Conservation (phyloP, 2,797 vertebrate species). For the Balearica regulorum region DNA sequence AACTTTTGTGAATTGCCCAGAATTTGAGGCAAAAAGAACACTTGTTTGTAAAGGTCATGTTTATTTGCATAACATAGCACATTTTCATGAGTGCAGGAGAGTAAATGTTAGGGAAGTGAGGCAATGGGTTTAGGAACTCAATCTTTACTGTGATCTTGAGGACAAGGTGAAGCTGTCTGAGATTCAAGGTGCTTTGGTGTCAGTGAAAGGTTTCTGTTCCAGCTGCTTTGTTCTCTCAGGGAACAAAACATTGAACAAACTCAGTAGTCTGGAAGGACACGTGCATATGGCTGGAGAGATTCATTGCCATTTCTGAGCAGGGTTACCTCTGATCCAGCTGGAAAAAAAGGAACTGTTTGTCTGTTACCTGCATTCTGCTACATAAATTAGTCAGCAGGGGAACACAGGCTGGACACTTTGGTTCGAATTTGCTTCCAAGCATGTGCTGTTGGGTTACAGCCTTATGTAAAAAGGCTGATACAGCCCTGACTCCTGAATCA, state of each 20-base stretch:
- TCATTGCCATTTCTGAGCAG: not conserved
- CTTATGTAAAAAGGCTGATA: not conserved
- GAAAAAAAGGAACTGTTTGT: not conserved
- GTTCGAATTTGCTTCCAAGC: not conserved
- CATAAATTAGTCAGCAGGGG: not conserved
- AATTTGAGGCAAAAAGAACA: not conserved
- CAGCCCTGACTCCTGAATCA: not conserved
- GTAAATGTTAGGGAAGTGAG: not conserved
- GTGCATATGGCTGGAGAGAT: accelerated
- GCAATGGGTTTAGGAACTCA: not conserved
- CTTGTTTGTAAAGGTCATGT: not conserved
- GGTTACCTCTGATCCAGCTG: not conserved
- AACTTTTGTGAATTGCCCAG: not conserved
- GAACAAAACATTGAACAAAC: not conserved
- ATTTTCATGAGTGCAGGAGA: not conserved
- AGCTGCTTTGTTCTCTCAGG: not conserved
- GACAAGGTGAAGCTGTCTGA: not conserved
- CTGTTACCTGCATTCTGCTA: not conserved
- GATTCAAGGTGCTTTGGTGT: not conserved
- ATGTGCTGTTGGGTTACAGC: not conserved
- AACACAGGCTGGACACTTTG: not conserved
- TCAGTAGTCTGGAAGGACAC: not conserved
- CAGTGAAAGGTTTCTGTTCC: not conserved
- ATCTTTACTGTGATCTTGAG: not conserved
- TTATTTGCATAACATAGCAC: accelerated